Conservation (phyloP, 2,113 vertebrate species). For the Rana temporaria region DNA sequence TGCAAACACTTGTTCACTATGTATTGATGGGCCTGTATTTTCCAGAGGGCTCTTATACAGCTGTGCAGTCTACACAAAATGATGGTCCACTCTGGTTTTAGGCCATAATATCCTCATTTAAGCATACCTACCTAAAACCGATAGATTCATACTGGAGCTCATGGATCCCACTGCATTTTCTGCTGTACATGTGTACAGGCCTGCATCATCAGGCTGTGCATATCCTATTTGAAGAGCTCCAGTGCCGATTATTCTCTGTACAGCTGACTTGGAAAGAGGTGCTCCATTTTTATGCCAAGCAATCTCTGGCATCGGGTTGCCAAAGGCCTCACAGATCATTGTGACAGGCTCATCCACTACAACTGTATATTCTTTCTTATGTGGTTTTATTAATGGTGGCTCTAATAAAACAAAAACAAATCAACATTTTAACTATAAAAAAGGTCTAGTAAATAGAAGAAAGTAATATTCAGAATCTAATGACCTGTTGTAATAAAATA, state of each 20-base stretch:
- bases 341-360: constrained; percentile 83
- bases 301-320: constrained; percentile 82
- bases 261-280: constrained; percentile 75
- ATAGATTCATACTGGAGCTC: constrained; percentile 75
- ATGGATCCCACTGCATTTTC: constrained; percentile 83
- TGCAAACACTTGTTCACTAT: too few species aligned
- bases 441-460: too few species aligned
- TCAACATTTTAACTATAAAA: background rate
- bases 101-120: too few species aligned
- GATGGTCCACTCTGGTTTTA: too few species aligned
- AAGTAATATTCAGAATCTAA: too few species aligned
- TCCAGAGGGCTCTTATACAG: too few species aligned
- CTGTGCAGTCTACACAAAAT: too few species aligned
- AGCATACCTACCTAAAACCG: constrained; percentile 80
- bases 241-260: constrained; percentile 78
- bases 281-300: constrained; percentile 87
- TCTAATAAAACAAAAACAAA: constrained; percentile 70
- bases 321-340: constrained; percentile 82
- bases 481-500: too few species aligned
- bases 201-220: constrained; percentile 78
- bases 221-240: constrained; percentile 89
- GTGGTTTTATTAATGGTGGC: constrained; percentile 83
- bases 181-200: constrained; percentile 85
- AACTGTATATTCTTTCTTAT: constrained; percentile 70
- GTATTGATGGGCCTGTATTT: too few species aligned